Base-by-base conservation (phyloP, 2,113 vertebrate species). In the Rhagologus leucostigma region DNA sequence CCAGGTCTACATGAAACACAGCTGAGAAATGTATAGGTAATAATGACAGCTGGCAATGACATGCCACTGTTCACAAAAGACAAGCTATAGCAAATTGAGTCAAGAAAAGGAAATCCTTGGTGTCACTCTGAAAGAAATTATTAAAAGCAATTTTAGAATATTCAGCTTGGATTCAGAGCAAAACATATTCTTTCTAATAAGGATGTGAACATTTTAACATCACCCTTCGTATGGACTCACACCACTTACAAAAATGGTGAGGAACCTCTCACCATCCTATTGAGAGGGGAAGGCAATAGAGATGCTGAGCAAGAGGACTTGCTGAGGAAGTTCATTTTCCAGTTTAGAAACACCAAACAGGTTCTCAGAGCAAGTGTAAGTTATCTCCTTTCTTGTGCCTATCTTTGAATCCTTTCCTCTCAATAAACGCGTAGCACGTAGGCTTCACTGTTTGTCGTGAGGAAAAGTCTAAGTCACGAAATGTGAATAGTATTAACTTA, bases 381-480 rank as follows among this genome's bases (percentile, higher is more conserved):
- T 57, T 29, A 39, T 22, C 4, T 49, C 20, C 15, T 56, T 55
- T 37, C 30, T 33, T 42, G 22, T 46, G 56, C 32, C 22, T 57
- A 13, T 9, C 11, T 63, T 83, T 41, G 39, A 46, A 44, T 50
- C n/a, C 16, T 81, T 70, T 55, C 21, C 47, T 71, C 59, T 86
- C 10, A 10, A 8, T 11, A 59, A 47, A 26, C 21, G 18, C 8
- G 0, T 5, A 27, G 44, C 21, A 20, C 8, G 0, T 5, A 27
- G 44, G 7, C 35, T 55, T 80, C 39, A 9, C 29, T 42, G 41
- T 67, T 80, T 30, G 32, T n/a, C 50, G 9, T 27, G 55, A 46
- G 47, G 60, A 71, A 47, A 82, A 18, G 57, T 21, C 33, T 6
- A 50, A 83, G 39, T 46, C 26, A 69, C 9, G 10, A 85, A 63